Conservation (phyloP, 2,888 invertebrate species). For the Acanthosepion lycidas region DNA sequence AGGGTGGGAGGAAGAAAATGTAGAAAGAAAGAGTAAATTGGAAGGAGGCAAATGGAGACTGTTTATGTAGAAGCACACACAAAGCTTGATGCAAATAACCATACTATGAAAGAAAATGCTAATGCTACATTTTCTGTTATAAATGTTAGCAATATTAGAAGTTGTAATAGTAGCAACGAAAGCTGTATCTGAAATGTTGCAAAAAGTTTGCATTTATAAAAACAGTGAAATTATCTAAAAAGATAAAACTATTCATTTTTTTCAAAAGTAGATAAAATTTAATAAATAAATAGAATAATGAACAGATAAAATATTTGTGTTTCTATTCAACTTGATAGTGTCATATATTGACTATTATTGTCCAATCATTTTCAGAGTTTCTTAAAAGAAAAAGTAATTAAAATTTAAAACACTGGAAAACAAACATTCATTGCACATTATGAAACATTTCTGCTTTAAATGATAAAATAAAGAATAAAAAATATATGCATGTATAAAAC, state of each 20-base stretch:
- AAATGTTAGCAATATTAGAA: neutral
- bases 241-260: neutral
- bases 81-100: neutral
- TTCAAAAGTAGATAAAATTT: too few species aligned
- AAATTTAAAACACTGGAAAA: too few species aligned
- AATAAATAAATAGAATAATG: too few species aligned
- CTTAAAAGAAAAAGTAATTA: too few species aligned
- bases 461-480: too few species aligned
- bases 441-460: too few species aligned
- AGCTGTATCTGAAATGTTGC: neutral
- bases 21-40: neutral
- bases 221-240: neutral
- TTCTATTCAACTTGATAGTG: neutral
- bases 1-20: neutral
- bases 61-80: neutral
- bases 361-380: too few species aligned
- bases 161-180: neutral
- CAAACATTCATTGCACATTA: too few species aligned
- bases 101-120: neutral
- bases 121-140: too few species aligned
- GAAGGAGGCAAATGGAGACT: conserved; percentile 4
- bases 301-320: neutral
- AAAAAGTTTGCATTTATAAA: neutral
- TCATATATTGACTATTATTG: neutral
- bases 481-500: too few species aligned